Percentiles rank a stretch among this genome's conserved stretches.
phyloP scores from a whole-genome alignment of 2,797 vertebrate species.

The Agapornis canus region DNA sequence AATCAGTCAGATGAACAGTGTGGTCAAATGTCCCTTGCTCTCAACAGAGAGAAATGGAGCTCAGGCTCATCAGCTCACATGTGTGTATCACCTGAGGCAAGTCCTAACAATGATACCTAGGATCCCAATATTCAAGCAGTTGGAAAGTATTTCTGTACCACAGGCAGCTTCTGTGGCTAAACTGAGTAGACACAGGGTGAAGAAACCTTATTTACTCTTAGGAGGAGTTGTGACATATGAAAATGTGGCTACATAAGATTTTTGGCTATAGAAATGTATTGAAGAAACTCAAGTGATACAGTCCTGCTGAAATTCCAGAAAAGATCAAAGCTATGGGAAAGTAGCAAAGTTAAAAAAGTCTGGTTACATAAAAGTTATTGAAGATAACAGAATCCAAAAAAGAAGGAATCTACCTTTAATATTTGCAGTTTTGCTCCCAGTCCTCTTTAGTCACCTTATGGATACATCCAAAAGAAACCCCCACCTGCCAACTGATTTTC shows the following conservation, averaged over 20 bases:
- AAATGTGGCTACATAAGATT: not conserved
- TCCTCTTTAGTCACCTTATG: not conserved
- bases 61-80: not conserved
- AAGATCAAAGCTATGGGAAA: not conserved
- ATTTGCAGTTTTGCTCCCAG: not conserved
- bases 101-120: not conserved
- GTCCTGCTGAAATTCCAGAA: not conserved
- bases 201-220: not conserved
- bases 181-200: not conserved
- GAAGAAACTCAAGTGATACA: not conserved
- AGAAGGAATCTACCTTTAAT: not conserved
- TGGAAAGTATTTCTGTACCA: not conserved
- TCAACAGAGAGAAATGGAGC: not conserved
- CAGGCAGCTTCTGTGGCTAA: not conserved
- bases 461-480: not conserved
- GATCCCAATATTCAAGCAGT: not conserved
- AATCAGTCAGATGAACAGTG: not conserved
- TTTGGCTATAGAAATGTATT: not conserved
- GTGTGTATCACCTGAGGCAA: rapidly evolving
- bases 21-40: rapidly evolving
- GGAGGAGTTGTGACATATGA: not conserved
- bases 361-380: not conserved
- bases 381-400: not conserved
- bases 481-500: not conserved
- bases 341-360: not conserved